These are phyloP conservation scores for Hystrix cristata DNA, from an alignment of 2,113 vertebrate genomes.

Conservation along the genomic window DNA sequence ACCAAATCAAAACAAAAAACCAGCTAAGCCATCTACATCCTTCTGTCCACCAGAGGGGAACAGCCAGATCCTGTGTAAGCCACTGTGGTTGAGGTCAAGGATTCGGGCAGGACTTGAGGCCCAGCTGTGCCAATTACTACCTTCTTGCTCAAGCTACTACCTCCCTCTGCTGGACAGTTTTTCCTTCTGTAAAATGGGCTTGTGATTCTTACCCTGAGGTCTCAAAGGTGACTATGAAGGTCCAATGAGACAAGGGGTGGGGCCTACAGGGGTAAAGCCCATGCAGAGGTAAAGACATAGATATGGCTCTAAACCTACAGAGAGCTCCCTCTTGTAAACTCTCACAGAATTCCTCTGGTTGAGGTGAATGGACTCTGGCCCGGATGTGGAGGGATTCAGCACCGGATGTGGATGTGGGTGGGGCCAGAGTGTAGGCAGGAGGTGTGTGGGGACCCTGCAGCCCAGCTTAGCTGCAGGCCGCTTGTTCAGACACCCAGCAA, in stretches of 20 bases:
- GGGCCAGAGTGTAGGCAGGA: too few relatives aligned
- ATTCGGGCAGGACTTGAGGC: background rate
- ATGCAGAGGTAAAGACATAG: rapidly evolving
- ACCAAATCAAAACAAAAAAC: background rate
- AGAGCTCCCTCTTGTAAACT: too few relatives aligned
- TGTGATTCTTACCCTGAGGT: background rate
- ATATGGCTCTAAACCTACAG: background rate
- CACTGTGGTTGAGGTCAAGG: rapidly evolving
- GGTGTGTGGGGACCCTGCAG: background rate
- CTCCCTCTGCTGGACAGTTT: background rate
- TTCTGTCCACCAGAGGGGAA: too few relatives aligned
- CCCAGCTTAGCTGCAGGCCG: background rate
- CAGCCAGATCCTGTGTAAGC: too few relatives aligned
- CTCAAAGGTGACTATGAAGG: background rate
- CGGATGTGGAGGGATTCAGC: background rate
- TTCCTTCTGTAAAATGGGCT: background rate
- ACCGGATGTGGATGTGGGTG: background rate
- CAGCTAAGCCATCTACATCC: background rate
- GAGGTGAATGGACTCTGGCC: background rate
- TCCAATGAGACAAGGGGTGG: background rate
- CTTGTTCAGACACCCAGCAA: background rate
- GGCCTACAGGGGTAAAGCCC: background rate
- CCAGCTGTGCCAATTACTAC: rapidly evolving
- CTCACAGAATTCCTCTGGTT: rapidly evolving
- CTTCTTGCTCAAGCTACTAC: background rate